A percentile compares a stretch with the other conserved stretches of the same genome.
Evolutionary conservation across 2,113 vertebrate species (phyloP).

Genomic region (Pollachius pollachius): DNA sequence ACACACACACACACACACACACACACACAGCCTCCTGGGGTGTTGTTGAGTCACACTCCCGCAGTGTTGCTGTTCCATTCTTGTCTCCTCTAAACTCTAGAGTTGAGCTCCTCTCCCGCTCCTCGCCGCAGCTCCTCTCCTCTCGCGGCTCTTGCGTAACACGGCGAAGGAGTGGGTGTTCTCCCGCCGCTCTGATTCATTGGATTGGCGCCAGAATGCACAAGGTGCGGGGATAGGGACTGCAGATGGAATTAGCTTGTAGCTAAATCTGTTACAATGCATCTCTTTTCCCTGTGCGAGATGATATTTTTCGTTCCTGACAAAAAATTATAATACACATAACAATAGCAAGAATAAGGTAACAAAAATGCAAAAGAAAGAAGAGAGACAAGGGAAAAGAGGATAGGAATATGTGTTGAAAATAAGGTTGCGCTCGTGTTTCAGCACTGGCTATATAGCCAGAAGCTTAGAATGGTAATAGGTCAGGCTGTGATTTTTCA

Average conservation of each 20-base stretch:
- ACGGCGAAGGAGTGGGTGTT: slow-evolving; percentile 51
- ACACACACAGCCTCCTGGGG: not conserved
- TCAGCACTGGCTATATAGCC: too few relatives aligned
- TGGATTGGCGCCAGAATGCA: slow-evolving; percentile 34
- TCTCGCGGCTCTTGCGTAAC: slow-evolving; percentile 54
- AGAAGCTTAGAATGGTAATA: too few relatives aligned
- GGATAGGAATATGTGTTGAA: not conserved
- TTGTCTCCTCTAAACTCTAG: slow-evolving; percentile 49
- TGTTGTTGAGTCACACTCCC: slow-evolving; percentile 26
- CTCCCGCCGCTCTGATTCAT: slow-evolving; percentile 27
- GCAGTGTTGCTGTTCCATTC: slow-evolving; percentile 15
- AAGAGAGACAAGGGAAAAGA: slow-evolving; percentile 10
- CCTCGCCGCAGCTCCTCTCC: slow-evolving; percentile 47
- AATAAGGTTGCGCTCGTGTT: too few relatives aligned
- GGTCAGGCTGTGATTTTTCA: too few relatives aligned
- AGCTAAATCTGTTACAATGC: too few relatives aligned
- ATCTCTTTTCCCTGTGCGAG: too few relatives aligned
- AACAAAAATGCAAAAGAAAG: not conserved
- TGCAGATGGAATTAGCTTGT: too few relatives aligned
- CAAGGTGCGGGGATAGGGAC: not conserved
- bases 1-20: slow-evolving; percentile 4
- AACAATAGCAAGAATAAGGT: too few relatives aligned
- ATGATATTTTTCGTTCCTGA: not conserved
- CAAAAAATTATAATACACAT: too few relatives aligned
- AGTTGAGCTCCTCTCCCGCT: slow-evolving; percentile 11